These are phyloP conservation scores for Dermochelys coriacea DNA, from an alignment of 2,797 vertebrate genomes.

Conservation along the genomic window DNA sequence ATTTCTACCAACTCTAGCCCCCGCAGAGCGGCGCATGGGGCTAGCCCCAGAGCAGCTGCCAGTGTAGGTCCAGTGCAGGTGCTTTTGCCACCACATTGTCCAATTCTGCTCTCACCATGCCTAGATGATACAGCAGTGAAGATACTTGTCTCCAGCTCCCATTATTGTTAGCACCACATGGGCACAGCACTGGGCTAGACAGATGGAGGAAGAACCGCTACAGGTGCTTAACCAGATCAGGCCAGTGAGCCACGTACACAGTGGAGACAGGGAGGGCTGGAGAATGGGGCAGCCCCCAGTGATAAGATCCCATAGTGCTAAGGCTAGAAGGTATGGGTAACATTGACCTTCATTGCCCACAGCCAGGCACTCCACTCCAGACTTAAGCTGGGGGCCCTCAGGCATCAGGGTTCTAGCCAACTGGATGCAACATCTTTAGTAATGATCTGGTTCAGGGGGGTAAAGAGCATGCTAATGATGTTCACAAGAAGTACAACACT, in stretches of 20 bases:
- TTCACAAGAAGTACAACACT: fast-evolving
- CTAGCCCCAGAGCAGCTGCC: neutral
- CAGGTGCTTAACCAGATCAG: neutral
- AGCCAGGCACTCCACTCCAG: neutral
- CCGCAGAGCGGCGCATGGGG: neutral
- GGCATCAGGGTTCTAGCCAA: neutral
- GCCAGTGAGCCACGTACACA: neutral
- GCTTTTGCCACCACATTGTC: neutral
- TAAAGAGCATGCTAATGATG: neutral
- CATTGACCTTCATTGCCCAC: neutral
- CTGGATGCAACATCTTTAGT: neutral
- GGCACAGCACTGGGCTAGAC: neutral
- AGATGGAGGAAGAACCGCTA: neutral
- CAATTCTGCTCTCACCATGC: no score
- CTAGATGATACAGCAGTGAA: neutral
- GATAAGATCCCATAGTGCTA: fast-evolving
- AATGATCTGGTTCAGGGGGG: neutral
- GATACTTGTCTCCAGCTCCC: neutral
- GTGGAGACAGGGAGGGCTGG: neutral
- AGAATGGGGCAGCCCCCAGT: neutral
- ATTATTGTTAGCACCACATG: fast-evolving
- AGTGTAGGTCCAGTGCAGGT: neutral
- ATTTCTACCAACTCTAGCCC: neutral
- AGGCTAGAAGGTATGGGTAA: neutral
- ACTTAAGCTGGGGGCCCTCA: neutral